phyloP scores from a whole-genome alignment of 2,888 invertebrate genomes.

The Pristionchus exspectatus region DNA sequence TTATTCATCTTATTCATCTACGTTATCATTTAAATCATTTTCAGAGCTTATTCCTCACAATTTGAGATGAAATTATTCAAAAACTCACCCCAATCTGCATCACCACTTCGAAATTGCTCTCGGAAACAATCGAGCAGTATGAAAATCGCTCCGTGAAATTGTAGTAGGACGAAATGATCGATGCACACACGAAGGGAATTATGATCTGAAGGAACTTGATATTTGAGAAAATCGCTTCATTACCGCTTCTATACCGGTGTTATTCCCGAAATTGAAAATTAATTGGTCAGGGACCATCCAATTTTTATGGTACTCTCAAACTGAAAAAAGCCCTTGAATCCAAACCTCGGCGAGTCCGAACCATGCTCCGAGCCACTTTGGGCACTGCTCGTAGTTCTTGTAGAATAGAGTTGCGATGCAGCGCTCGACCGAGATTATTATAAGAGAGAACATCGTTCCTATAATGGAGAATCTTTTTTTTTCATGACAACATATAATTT shows the following conservation, averaged over 20 bases:
- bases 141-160: background rate
- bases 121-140: background rate
- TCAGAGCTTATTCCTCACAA: too few relatives aligned
- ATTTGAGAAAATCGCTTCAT: too few relatives aligned
- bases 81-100: background rate
- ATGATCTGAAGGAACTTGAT: background rate
- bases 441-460: conserved; percentile 36
- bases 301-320: too few relatives aligned
- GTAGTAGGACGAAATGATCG: background rate
- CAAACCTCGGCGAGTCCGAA: conserved; percentile 25
- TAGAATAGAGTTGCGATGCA: background rate
- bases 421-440: conserved; percentile 22
- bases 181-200: background rate
- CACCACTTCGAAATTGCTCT: conserved; percentile 14
- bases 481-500: too few relatives aligned
- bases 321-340: too few relatives aligned
- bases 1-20: too few relatives aligned
- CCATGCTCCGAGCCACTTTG: background rate
- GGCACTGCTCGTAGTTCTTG: conserved; percentile 18
- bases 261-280: too few relatives aligned
- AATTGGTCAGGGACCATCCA: too few relatives aligned
- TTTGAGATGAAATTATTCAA: too few relatives aligned
- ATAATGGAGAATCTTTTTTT: background rate
- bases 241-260: too few relatives aligned
- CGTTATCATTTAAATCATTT: too few relatives aligned